Evolutionary conservation across 92 coral and sea anemone genomes (phyloP), one percentile per base, ranked within the genome.

Genomic region (Porites evermanni): DNA sequence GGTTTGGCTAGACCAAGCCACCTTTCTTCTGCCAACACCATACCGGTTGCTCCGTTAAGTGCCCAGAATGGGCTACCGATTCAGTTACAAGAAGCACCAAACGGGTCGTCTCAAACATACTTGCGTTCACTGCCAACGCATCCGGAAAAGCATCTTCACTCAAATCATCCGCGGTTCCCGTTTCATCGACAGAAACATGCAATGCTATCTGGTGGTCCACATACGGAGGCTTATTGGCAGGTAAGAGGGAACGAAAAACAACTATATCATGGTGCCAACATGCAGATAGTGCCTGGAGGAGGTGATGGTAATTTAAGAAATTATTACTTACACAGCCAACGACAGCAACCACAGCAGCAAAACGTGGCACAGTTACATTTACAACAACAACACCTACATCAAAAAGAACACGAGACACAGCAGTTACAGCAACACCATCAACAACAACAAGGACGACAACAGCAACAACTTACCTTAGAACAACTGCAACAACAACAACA

Each of bases 361-460:
- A 60, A 51, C 47, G 47, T 38, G 47, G 47, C 47, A 74, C 71
- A 66, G 10, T 9, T 8, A 66, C 26, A 66, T 3, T 20, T 8
- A n/a, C 71, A 66, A n/a, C 71, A n/a, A 66, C 71, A 66, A 66
- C 71, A 7, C 4, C 71, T 2, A 17, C 79, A 51, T 2, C 85
- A 54, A 53, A 66, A 53, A 17, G 53, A 19, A 21, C 75, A 44
- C 1, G 17, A 24, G 12, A 14, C 11, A 8, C 18, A 12, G 13
- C 51, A 59, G 26, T 29, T 12, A 53, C 79, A 51, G n/a, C 79
- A 52, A 9, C 13, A 11, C 13, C 61, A 56, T 14, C 71, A 67
- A 19, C 12, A 67, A 67, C 12, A 67, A 16, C 71, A 19, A 9
- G 20, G 19, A 19, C 14, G 3, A 67, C 71, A 67, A 67, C 71